Conservation (phyloP, 2,113 vertebrate species). For the Blennius ocellaris region DNA sequence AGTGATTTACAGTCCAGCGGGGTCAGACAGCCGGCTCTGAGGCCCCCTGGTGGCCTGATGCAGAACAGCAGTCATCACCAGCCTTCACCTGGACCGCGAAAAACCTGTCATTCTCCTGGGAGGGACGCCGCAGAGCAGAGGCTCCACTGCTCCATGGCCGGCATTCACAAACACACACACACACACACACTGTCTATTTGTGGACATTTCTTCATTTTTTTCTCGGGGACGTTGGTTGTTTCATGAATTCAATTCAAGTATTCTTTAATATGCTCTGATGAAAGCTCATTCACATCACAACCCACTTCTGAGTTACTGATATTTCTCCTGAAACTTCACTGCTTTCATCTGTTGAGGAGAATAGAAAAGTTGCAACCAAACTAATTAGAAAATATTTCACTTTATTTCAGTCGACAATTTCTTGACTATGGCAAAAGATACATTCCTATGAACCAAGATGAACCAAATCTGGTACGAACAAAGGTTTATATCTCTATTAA, state of each 20-base stretch:
- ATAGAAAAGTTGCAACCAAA: not conserved
- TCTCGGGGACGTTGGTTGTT: not conserved
- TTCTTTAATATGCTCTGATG: not conserved
- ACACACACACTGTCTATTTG: not conserved
- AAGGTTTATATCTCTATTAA: no score
- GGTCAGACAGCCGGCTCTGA: conserved; percentile 25
- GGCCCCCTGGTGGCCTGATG: conserved; percentile 39
- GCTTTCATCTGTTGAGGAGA: not conserved
- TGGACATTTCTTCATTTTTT: not conserved
- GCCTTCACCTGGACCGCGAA: conserved; percentile 69
- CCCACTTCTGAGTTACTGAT: not conserved
- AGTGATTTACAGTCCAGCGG: conserved; percentile 7
- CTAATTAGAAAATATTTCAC: not conserved
- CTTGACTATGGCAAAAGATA: no score
- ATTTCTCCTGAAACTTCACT: not conserved
- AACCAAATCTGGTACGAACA: no score
- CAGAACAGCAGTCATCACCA: conserved; percentile 51
- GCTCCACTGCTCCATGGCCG: conserved; percentile 15
- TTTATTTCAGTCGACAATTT: no score
- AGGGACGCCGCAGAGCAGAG: conserved; percentile 40
- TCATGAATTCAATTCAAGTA: not conserved
- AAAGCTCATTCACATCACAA: no score
- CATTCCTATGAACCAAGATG: no score
- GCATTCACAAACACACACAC: conserved; percentile 9
- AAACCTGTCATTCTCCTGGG: conserved; percentile 60